Conservation (phyloP, 2,113 vertebrate genomes). For the Barbus barbus region DNA sequence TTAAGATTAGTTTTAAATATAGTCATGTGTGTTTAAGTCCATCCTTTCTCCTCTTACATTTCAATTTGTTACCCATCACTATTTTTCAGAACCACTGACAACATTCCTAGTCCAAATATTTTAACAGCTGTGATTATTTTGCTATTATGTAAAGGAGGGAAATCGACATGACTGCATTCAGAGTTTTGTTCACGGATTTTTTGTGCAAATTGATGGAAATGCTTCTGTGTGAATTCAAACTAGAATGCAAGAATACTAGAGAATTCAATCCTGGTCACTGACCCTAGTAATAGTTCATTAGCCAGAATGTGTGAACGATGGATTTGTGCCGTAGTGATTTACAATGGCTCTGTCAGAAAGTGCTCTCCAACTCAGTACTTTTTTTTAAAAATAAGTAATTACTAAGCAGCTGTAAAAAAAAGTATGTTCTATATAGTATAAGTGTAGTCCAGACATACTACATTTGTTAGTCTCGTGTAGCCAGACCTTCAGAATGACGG, state of each 20-base stretch:
- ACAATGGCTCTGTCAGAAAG: not conserved
- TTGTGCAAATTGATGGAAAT: not conserved
- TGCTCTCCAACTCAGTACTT: not conserved
- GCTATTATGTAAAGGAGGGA: conserved; percentile 41
- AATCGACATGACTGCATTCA: not conserved
- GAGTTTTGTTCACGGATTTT: not conserved
- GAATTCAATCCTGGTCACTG: not conserved
- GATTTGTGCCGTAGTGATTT: not conserved
- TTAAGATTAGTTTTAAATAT: conserved; percentile 40
- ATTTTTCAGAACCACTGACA: conserved; percentile 43
- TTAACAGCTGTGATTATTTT: conserved; percentile 54
- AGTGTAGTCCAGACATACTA: too few species aligned
- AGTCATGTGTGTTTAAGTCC: conserved; percentile 9
- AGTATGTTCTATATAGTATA: not conserved
- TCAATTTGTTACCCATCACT: conserved; percentile 40
- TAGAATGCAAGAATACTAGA: not conserved
- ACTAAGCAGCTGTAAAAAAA: not conserved
- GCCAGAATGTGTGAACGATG: not conserved
- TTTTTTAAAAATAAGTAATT: not conserved
- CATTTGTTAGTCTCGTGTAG: too few species aligned
- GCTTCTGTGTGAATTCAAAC: not conserved
- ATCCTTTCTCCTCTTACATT: conserved; percentile 31
- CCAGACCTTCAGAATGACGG: too few species aligned
- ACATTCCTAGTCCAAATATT: conserved; percentile 4
- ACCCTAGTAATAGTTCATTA: not conserved